Percentiles rank a stretch among this genome's conserved stretches.
Conservation (phyloP, 2,888 invertebrate species). For the Cyrtodaria siliqua region DNA sequence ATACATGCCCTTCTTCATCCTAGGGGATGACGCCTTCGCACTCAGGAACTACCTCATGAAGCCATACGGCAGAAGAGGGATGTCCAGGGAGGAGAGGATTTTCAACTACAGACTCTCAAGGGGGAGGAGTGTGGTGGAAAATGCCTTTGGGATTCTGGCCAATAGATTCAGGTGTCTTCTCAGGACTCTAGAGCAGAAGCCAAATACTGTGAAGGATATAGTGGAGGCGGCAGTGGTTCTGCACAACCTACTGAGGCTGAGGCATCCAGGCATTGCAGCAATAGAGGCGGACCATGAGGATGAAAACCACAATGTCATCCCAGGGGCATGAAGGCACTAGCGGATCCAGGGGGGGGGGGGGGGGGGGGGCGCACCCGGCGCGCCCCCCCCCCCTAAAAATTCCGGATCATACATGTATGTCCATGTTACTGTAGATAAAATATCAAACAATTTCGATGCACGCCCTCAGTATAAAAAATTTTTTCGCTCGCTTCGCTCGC, state of each 20-base stretch:
- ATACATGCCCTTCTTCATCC: not conserved
- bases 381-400: too few relatives aligned
- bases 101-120: slow-evolving; percentile 2
- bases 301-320: slow-evolving; percentile 39
- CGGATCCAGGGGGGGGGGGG: too few relatives aligned
- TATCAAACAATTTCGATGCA: too few relatives aligned
- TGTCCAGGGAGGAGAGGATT: slow-evolving; percentile 8
- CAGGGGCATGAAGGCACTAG: slow-evolving; percentile 45
- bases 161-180: slow-evolving; percentile 19
- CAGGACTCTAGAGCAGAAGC: slow-evolving; percentile 11
- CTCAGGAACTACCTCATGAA: slow-evolving; percentile 12
- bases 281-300: slow-evolving; percentile 34
- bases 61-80: slow-evolving; percentile 12
- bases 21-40: slow-evolving; percentile 3
- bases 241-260: slow-evolving; percentile 17
- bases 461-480: too few relatives aligned
- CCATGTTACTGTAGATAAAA: too few relatives aligned
- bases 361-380: too few relatives aligned
- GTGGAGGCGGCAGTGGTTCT: slow-evolving; percentile 30
- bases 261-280: slow-evolving; percentile 10
- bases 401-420: too few relatives aligned
- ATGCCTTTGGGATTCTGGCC: slow-evolving; percentile 11
- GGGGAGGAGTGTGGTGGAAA: slow-evolving; percentile 16
- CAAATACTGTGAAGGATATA: slow-evolving; percentile 11
- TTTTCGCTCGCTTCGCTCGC: too few relatives aligned